Base-by-base conservation (phyloP, 2,888 invertebrate species). In the Drosophila cyrtoloma region DNA sequence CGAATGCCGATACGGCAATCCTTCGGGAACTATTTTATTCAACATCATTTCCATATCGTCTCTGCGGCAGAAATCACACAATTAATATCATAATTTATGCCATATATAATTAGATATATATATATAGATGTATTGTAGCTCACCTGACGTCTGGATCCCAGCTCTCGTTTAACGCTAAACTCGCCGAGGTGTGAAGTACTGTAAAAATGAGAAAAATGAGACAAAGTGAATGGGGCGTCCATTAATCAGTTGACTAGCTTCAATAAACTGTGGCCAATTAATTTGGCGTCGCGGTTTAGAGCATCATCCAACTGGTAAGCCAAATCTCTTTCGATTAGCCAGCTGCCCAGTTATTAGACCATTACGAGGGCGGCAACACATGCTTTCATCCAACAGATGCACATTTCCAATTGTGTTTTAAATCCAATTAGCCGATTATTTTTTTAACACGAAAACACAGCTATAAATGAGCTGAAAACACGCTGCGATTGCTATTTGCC, bases 21-120 rank as follows among this genome's bases (percentile, higher is more conserved):
- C 98, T 96, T 99, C 99, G 94, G 99, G 99, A 94, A 99, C 98
- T 94, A 99, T 97, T 96, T 98, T 98, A 94, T 99, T 99, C 94
- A 99, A 95, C 98, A 99, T 98, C 98, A 98, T 99, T 95, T 99
- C 99, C 98, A 99, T 99, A 94, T 99, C 99, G 93, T 98, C 98
- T 94, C 98, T 96, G 77, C 33, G 16, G 9, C 10, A 53, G 39
- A 37, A 22, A 14, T 19, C 2, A n/a, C 1, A 42, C 28, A 39
- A 39, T 57, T 57, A 57, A n/a, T n/a, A 55, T 32, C 5, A 39
- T 58, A 2, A 28, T 19, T 26, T 33, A 63, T 30, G 16, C 16
- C 37, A 35, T n/a, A 30, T 26, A 42, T n/a, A 12, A 55, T n/a
- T 42, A 37, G n/a, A 51, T 28, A 19, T 16, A 32, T 30, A 12